These are phyloP conservation scores for Propsilocerus akamusi DNA, from an alignment of 1,140 invertebrate genomes.

Conservation along the genomic window DNA sequence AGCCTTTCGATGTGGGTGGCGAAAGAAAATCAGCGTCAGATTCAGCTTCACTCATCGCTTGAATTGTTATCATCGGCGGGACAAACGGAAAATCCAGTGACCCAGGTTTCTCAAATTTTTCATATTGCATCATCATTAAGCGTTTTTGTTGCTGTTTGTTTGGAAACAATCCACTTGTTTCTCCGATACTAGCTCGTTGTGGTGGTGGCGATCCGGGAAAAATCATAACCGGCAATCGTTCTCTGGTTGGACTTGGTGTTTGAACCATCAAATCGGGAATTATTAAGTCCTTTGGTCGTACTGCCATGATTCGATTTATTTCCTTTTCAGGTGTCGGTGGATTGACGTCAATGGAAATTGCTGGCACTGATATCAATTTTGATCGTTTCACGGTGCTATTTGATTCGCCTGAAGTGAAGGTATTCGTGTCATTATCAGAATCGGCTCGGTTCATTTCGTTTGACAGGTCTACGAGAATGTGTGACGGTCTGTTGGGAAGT, in stretches of 20 bases:
- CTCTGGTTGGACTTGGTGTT: slow-evolving; percentile 34
- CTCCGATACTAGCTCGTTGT: slow-evolving; percentile 26
- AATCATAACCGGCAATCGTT: slow-evolving; percentile 17
- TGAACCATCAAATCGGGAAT: slow-evolving; percentile 41
- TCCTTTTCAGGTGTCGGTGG: slow-evolving; percentile 26
- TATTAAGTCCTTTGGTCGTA: slow-evolving; percentile 21
- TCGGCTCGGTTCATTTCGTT: slow-evolving; percentile 8
- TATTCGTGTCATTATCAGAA: slow-evolving; percentile 10
- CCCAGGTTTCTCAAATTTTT: slow-evolving; percentile 34
- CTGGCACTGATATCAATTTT: slow-evolving; percentile 6
- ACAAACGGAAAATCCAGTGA: slow-evolving; percentile 42
- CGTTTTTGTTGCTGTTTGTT: slow-evolving; percentile 17
- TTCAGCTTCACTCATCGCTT: slow-evolving; percentile 49
- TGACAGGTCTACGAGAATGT: slow-evolving; percentile 3
- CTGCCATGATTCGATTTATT: slow-evolving; percentile 18
- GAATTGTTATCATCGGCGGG: slow-evolving; percentile 53
- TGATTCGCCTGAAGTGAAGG: slow-evolving; percentile 2
- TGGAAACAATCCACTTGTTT: slow-evolving; percentile 23
- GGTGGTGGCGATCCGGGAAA: slow-evolving; percentile 40
- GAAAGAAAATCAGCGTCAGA: slow-evolving; percentile 44
- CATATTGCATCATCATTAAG: slow-evolving; percentile 2
- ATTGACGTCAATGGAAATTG: slow-evolving; percentile 12
- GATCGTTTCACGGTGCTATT: background rate
- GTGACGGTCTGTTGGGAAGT: background rate
- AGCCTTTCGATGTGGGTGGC: slow-evolving; percentile 25